Conservation (phyloP, 2,797 vertebrate species). For the Cuniculus paca region DNA sequence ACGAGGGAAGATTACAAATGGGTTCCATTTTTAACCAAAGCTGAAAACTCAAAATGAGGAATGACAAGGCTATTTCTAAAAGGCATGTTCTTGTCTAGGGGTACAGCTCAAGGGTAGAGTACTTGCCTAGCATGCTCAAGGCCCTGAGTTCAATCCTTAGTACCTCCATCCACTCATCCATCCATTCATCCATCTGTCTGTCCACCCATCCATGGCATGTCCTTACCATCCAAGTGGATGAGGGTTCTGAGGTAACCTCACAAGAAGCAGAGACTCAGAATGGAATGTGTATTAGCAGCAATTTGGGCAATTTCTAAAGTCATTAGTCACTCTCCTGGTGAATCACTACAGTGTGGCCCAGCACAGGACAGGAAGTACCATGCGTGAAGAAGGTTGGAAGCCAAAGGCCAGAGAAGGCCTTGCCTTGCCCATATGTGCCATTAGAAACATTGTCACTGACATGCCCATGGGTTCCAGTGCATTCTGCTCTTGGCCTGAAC, state of each 20-base stretch:
- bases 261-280: neutral
- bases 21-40: neutral
- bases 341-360: neutral
- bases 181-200: neutral
- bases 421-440: too few relatives aligned
- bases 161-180: neutral
- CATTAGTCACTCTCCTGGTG: neutral
- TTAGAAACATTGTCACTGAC: fast-evolving
- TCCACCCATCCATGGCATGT: too few relatives aligned
- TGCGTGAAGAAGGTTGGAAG: too few relatives aligned
- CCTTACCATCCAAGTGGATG: neutral
- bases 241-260: too few relatives aligned
- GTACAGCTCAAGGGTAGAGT: neutral
- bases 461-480: too few relatives aligned
- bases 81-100: neutral
- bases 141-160: neutral
- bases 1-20: neutral
- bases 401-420: too few relatives aligned
- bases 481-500: neutral
- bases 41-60: neutral
- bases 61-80: neutral
- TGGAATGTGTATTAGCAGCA: neutral
- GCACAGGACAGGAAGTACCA: neutral
- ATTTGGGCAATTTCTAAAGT: neutral
- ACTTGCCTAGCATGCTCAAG: neutral